phyloP scores from a whole-genome alignment of 2,888 invertebrate species.

The Anthophora plumipes region DNA sequence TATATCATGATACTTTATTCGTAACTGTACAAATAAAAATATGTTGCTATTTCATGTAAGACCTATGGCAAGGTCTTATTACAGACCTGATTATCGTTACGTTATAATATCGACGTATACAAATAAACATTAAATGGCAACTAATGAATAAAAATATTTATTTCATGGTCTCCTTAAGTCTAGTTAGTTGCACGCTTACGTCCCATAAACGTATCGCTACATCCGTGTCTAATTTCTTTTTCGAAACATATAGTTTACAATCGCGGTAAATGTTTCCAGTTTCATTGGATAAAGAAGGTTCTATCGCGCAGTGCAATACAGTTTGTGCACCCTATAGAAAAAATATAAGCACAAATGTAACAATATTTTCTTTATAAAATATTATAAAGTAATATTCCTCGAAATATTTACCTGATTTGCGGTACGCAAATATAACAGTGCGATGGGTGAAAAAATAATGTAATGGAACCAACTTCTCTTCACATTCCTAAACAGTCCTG shows the following conservation, averaged over 20 bases:
- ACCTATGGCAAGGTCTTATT: slow-evolving; percentile 39
- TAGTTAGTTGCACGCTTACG: slow-evolving; percentile 87
- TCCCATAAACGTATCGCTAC: slow-evolving; percentile 90
- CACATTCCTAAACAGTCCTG: slow-evolving; percentile 89
- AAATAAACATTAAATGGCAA: slow-evolving; percentile 62
- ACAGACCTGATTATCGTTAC: slow-evolving; percentile 20
- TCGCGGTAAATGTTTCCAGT: slow-evolving; percentile 92
- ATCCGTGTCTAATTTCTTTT: slow-evolving; percentile 87
- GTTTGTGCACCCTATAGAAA: slow-evolving; percentile 91
- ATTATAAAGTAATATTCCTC: neutral
- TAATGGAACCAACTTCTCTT: slow-evolving; percentile 90
- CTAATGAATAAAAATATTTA: slow-evolving; percentile 51
- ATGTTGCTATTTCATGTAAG: slow-evolving; percentile 36
- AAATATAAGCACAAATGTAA: slow-evolving; percentile 32
- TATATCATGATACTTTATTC: slow-evolving; percentile 33
- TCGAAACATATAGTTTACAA: slow-evolving; percentile 88
- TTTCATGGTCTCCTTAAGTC: slow-evolving; percentile 64
- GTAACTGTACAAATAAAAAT: slow-evolving; percentile 47
- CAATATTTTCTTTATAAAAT: neutral
- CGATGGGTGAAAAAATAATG: slow-evolving; percentile 89
- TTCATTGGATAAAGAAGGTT: slow-evolving; percentile 86
- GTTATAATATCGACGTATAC: slow-evolving; percentile 52
- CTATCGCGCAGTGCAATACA: slow-evolving; percentile 91
- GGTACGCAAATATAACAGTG: slow-evolving; percentile 89
- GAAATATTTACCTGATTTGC: slow-evolving; percentile 88